Evolutionary conservation across 2,888 invertebrate species (phyloP), one percentile per base, ranked within the genome.

Genomic region (Carpatolechia fugitivella): DNA sequence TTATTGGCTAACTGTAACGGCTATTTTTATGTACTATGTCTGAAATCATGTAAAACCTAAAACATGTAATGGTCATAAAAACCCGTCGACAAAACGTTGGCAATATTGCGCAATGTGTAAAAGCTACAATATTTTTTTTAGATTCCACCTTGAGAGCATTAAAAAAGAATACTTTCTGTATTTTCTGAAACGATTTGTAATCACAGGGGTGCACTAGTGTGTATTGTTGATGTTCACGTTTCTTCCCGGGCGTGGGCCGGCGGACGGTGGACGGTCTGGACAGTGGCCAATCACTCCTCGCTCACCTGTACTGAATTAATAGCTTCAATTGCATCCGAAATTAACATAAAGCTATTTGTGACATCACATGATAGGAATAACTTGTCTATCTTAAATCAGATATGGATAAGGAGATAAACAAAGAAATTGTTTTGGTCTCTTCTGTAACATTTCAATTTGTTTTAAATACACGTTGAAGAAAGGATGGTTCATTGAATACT

Each of bases 261-360:
- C 20, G 18, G 11, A 38, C 40, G 72, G 76, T 70, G 69, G 69
- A 69, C 31, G 65, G n/a, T 72, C 76, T 89, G 89, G 88, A 82
- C 67, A 61, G 55, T 56, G 59, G 82, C 89, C 88, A 89, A 85
- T 77, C 75, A 78, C 74, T 79, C 70, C 67, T 65, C 65, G 74
- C 77, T 86, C 80, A 87, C 85, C 84, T 86, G 84, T 79, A 74
- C 71, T 68, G 68, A 76, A 78, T 72, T 71, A 72, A 79, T 77
- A 69, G 74, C 67, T 68, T 57, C 69, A 57, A 56, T 58, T 60
- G 62, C 57, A 55, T 56, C 60, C 58, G 56, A 61, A 63, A 61
- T 61, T 59, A 59, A 60, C 57, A 52, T 57, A 56, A 56, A 57
- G 62, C 50, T 55, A 59, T 57, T 55, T 36, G 56, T 52, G 56